Conservation (phyloP, 2,113 vertebrate genomes). For the Colaptes auratus region DNA sequence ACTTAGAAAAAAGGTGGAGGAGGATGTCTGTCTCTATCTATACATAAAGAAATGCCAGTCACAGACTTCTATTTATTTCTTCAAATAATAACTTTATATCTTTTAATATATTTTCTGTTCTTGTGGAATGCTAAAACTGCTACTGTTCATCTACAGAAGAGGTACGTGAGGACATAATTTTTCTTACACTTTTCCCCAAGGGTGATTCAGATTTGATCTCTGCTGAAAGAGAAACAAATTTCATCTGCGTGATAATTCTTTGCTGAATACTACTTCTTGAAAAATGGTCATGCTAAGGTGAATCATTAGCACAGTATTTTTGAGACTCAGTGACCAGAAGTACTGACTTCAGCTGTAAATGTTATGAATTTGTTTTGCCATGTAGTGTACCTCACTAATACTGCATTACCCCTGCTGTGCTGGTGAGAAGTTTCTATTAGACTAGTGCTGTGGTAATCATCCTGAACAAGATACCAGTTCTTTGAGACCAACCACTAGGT, state of each 20-base stretch:
- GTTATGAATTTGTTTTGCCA: neutral
- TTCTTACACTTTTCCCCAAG: neutral
- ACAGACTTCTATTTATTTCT: neutral
- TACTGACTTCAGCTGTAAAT: neutral
- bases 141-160: neutral
- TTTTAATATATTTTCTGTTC: neutral
- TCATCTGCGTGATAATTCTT: neutral
- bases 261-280: neutral
- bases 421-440: constrained; percentile 9
- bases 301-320: neutral
- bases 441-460: neutral
- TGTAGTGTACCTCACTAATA: neutral
- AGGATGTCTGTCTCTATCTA: neutral
- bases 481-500: neutral
- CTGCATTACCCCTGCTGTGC: neutral
- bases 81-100: neutral
- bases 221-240: neutral
- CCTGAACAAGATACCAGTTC: neutral
- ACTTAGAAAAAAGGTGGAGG: neutral
- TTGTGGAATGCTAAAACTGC: neutral
- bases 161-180: neutral
- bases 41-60: neutral
- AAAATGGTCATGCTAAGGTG: neutral
- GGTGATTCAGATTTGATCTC: neutral
- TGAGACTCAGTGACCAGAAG: neutral